Evolutionary conservation across 2,797 vertebrate genomes (phyloP), one percentile per base, ranked within the genome.

Genomic region (Dipus sagitta): DNA sequence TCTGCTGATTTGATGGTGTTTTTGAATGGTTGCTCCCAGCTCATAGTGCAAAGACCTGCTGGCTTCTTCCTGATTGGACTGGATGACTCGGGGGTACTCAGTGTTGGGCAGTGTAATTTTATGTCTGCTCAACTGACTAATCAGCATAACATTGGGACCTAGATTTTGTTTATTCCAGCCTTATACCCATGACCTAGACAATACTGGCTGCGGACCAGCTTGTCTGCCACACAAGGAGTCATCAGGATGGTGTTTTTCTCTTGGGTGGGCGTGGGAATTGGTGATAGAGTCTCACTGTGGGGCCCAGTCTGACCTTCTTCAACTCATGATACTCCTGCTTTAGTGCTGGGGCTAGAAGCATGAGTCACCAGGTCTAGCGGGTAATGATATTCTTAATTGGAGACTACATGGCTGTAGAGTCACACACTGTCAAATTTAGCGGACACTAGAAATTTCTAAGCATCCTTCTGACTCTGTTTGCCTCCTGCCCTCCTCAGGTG

Each of bases 51-150:
- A 11, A 47, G 47, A 47, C 47, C 47, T 47, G 30, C 54, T 8
- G 3, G 42, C 12, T 74, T 70, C 9, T 47, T 47, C 11, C 62
- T n/a, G 34, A 42, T 20, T 34, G 68, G 77, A 15, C 23, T 3
- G 13, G 64, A 14, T 68, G 20, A 28, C 52, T 74, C 60, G 34
- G 75, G 79, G 77, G 72, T n/a, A 18, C n/a, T 9, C 34, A 72
- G 62, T 88, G 70, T 42, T n/a, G 85, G 47, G 64, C 30, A 26
- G 24, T 47, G 47, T 47, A 47, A 47, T 47, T 47, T 47, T 11
- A 68, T 75, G 5, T 83, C 28, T 79, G 0, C 77, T 91, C 42
- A 89, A 34, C 72, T 91, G 64, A 92, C 42, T 81, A 82, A 77
- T 32, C 67, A 84, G 52, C 28, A 82, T 34, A 75, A 78, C 74